Evolutionary conservation across 1,140 invertebrate species (phyloP).

Genomic region (Notospermus geniculatus): DNA sequence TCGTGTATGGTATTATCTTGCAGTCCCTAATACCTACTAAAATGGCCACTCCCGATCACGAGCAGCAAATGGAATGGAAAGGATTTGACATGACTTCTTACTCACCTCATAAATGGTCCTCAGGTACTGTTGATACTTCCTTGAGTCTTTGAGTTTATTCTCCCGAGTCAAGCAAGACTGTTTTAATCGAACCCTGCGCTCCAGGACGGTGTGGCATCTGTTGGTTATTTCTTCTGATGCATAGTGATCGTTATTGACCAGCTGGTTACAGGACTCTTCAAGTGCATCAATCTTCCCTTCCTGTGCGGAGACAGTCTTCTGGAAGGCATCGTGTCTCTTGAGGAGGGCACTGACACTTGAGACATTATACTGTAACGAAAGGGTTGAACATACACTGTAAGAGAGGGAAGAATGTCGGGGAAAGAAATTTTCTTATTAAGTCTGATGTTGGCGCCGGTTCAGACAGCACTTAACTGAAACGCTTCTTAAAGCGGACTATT

Average conservation of each 20-base stretch:
- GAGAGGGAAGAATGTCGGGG: no score
- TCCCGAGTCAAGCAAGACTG: conserved; percentile 76
- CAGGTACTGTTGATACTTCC: conserved; percentile 93
- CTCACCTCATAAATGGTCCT: conserved; percentile 93
- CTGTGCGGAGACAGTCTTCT: conserved; percentile 94
- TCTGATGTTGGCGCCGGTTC: no score
- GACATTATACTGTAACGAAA: conserved; percentile 68
- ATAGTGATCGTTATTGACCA: conserved; percentile 93
- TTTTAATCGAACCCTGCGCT: conserved; percentile 79
- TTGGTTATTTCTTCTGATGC: conserved; percentile 94
- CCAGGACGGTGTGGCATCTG: conserved; percentile 74
- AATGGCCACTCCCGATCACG: background rate
- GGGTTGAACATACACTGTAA: background rate
- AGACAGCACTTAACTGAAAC: no score
- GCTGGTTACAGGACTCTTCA: conserved; percentile 90
- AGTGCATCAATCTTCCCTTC: conserved; percentile 90
- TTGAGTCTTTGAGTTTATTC: conserved; percentile 84
- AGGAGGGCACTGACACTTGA: conserved; percentile 95
- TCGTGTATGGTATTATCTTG: no score
- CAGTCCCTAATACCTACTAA: background rate
- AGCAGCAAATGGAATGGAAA: conserved; percentile 2
- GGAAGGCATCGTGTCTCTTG: conserved; percentile 98
- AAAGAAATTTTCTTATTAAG: no score
- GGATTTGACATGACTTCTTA: background rate
- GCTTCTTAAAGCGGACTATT: no score